phyloP scores from a whole-genome alignment of 2,888 invertebrate genomes.

The Parthenolecanium corni region DNA sequence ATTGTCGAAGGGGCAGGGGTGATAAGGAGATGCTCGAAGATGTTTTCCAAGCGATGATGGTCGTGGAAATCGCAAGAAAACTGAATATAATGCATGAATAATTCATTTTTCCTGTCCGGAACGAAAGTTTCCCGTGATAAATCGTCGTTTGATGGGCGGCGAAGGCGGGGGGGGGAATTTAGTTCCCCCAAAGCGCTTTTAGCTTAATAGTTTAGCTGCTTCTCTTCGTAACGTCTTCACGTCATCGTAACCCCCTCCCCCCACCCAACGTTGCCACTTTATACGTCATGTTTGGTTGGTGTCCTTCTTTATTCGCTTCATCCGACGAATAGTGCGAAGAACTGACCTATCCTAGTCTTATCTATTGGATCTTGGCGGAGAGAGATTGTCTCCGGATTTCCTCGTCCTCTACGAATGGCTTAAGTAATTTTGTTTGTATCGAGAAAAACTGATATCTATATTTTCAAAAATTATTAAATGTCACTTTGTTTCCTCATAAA shows the following conservation, averaged over 20 bases:
- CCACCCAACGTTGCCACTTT: neutral
- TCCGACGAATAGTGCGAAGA: neutral
- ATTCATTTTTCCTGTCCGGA: slow-evolving; percentile 28
- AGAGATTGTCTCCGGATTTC: neutral
- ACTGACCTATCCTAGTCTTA: slow-evolving; percentile 9
- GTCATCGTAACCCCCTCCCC: too few species aligned
- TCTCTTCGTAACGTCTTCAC: neutral
- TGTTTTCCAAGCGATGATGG: neutral
- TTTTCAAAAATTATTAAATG: too few species aligned
- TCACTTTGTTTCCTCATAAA: too few species aligned
- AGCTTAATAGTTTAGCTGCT: slow-evolving; percentile 24
- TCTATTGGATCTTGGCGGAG: neutral
- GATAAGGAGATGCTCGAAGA: too few species aligned
- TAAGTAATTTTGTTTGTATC: too few species aligned
- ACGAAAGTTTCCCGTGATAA: slow-evolving; percentile 23
- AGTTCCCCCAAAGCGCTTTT: slow-evolving; percentile 17
- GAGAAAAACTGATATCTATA: too few species aligned
- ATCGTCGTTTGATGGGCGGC: neutral
- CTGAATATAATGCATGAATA: slow-evolving; percentile 26
- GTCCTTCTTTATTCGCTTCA: neutral
- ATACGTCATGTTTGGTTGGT: too few species aligned
- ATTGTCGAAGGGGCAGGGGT: too few species aligned
- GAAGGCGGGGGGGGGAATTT: too few species aligned
- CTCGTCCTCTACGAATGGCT: too few species aligned
- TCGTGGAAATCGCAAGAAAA: slow-evolving; percentile 12